These are phyloP conservation scores for Nomada flava DNA, from an alignment of 2,888 invertebrate genomes.

Conservation along the genomic window DNA sequence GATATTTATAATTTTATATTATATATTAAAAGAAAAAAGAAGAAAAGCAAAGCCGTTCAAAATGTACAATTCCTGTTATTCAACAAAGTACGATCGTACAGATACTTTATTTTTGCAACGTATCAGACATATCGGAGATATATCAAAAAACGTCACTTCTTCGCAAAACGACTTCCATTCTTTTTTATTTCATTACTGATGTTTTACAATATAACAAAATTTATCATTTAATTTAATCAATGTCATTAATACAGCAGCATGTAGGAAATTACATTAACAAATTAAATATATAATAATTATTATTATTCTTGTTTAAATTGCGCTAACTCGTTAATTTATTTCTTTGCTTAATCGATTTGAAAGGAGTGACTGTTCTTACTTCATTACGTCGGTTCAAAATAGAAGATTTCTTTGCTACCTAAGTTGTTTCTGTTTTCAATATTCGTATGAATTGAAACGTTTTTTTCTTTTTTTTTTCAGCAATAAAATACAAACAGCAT, in stretches of 20 bases:
- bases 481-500: conserved; percentile 45
- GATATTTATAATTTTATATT: conserved; percentile 37
- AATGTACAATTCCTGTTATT: conserved; percentile 12
- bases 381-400: conserved; percentile 71
- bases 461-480: conserved; percentile 41
- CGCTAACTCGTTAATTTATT: conserved; percentile 72
- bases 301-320: conserved; percentile 70
- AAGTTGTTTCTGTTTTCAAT: conserved; percentile 65
- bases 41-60: conserved; percentile 12
- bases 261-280: conserved; percentile 73
- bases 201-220: conserved; percentile 77
- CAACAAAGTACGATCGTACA: conserved; percentile 7
- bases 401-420: conserved; percentile 73
- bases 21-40: not conserved
- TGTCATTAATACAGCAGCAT: conserved; percentile 68
- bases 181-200: conserved; percentile 74
- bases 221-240: conserved; percentile 70
- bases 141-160: conserved; percentile 53
- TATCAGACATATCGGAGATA: conserved; percentile 29
- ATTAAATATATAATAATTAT: conserved; percentile 68
- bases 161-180: conserved; percentile 76
- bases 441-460: conserved; percentile 59
- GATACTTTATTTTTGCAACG: conserved; percentile 38
- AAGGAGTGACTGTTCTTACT: conserved; percentile 64
- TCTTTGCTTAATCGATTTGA: conserved; percentile 65